Evolutionary conservation across 2,797 vertebrate genomes (phyloP), one percentile per base, ranked within the genome.

Genomic region (Helostoma temminkii): DNA sequence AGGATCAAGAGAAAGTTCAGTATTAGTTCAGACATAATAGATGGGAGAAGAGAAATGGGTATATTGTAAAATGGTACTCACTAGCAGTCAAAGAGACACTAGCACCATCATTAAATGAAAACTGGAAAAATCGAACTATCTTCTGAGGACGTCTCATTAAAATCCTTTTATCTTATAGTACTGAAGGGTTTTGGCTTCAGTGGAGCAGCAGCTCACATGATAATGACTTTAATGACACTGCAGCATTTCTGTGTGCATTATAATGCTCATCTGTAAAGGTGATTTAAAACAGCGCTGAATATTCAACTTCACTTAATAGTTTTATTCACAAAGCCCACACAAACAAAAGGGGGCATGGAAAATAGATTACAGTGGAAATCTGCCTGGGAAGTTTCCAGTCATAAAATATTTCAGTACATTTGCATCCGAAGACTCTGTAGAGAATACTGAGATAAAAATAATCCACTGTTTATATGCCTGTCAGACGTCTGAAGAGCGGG

Each of bases 121-220:
- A 78, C 61, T 1, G 41, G 56, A 43, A 69, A 74, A 81, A 64
- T 80, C 56, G 15, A 64, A 42, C 71, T 75, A 61, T 74, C 80
- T 80, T 81, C 69, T 47, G 68, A 84, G 75, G 69, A 56, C 6
- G 73, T 82, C 83, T 91, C 86, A 88, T 90, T 90, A 87, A 91
- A 90, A 87, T 70, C 85, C 67, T 84, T 76, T 89, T 87, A 88
- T 92, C 82, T 81, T 42, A n/a, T n/a, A n/a, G n/a, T n/a, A 55
- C 67, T 9, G 63, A 43, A 71, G 71, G 54, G 64, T 70, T 88
- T 81, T 53, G 3, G 80, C 82, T 84, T 73, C 78, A 78, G 69
- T 60, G 76, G 66, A 88, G 83, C 70, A 78, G 85, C 80, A 32
- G 70, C 73, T 59, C 59, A 48, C 66, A 28, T 30, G 60, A 71